Evolutionary conservation across 2,113 vertebrate genomes (phyloP).

Genomic region (Platysternon megacephalum): DNA sequence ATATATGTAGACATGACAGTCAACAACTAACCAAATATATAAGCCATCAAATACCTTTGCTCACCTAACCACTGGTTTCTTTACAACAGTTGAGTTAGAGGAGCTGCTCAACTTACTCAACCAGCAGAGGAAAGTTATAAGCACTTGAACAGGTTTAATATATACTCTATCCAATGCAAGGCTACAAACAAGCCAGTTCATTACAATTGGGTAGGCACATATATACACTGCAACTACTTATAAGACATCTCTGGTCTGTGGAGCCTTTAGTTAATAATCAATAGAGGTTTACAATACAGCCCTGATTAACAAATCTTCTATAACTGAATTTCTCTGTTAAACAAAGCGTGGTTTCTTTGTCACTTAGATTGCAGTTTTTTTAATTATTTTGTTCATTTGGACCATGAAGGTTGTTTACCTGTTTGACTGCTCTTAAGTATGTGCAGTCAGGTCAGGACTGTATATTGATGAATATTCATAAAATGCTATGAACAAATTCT

Average conservation of each 20-base stretch:
- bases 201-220: not conserved
- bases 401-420: not conserved
- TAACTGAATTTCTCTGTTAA: constrained; percentile 4
- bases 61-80: not conserved
- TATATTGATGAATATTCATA: constrained; percentile 21
- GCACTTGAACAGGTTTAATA: not conserved
- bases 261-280: not conserved
- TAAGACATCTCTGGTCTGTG: not conserved
- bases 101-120: not conserved
- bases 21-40: not conserved
- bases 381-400: constrained; percentile 32
- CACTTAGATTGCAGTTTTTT: not conserved
- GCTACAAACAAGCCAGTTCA: not conserved
- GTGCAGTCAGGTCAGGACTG: not conserved
- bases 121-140: not conserved
- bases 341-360: not conserved
- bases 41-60: not conserved
- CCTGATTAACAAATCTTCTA: not conserved
- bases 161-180: not conserved
- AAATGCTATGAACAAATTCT: not conserved
- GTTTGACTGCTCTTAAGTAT: not conserved
- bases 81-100: not conserved
- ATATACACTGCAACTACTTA: not conserved
- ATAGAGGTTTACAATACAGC: not conserved
- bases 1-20: not conserved